phyloP scores from a whole-genome alignment of 2,113 vertebrate species.

The Vulpes ferrilata region DNA sequence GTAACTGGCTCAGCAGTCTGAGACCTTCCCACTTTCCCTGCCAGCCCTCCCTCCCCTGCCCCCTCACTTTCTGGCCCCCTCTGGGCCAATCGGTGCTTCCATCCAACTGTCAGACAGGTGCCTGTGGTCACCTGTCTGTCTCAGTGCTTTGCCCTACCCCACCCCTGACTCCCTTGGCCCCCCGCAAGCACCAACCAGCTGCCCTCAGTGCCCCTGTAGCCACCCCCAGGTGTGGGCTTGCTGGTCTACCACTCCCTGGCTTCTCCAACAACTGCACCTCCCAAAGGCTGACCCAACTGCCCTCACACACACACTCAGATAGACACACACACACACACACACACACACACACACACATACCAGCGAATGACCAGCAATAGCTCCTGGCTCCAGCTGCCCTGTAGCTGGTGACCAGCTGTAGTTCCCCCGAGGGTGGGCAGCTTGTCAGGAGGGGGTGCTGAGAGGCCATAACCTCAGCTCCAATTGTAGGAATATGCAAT shows the following conservation, averaged over 20 bases:
- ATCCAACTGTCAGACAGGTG: conserved; percentile 60
- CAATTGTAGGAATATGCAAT: neutral
- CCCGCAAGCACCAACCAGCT: conserved; percentile 28
- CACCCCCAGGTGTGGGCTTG: neutral
- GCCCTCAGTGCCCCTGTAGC: neutral
- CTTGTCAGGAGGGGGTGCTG: neutral
- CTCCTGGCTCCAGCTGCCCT: conserved; percentile 62
- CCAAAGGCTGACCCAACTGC: conserved; percentile 46
- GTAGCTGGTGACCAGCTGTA: neutral
- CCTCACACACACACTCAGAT: neutral
- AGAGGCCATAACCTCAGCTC: conserved; percentile 21
- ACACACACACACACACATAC: neutral
- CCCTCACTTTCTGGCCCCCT: conserved; percentile 75
- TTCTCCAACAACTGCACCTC: conserved; percentile 16
- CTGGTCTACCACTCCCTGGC: neutral
- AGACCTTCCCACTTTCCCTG: conserved; percentile 32
- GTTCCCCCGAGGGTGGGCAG: neutral
- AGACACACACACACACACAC: neutral
- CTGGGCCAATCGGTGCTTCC: conserved; percentile 81
- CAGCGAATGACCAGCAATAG: conserved; percentile 80
- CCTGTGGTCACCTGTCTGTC: conserved; percentile 35
- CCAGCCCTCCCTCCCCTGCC: neutral
- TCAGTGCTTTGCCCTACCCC: conserved; percentile 68
- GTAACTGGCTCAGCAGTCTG: conserved; percentile 58
- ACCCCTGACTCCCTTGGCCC: neutral